Percentiles rank a stretch among this genome's conserved stretches.
These are phyloP conservation scores for Alloscopus bannaensis DNA, from an alignment of 2,888 invertebrate species.

Conservation along the genomic window DNA sequence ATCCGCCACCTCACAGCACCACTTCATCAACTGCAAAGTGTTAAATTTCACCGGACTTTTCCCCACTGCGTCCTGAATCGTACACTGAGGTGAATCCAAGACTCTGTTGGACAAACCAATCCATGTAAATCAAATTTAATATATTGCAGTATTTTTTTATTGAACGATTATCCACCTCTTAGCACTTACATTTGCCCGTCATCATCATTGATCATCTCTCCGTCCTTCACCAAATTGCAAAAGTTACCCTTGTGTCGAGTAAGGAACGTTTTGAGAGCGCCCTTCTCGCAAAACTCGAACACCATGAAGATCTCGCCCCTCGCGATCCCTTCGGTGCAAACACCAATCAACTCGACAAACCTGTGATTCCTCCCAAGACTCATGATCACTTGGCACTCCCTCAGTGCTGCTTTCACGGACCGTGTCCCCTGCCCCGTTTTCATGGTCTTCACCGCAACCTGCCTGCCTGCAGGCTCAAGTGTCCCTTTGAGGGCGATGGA, in stretches of 20 bases:
- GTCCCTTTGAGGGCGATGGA: constrained; percentile 26
- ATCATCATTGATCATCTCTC: constrained; percentile 10
- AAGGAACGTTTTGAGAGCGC: constrained; percentile 20
- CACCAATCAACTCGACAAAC: constrained; percentile 34
- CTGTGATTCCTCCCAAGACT: constrained; percentile 24
- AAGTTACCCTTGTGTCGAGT: constrained; percentile 25
- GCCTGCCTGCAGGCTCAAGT: constrained; percentile 14
- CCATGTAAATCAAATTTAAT: neutral
- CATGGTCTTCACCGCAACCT: constrained; percentile 32
- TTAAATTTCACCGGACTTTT: constrained; percentile 23
- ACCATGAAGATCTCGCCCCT: constrained; percentile 29
- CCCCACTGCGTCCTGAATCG: neutral
- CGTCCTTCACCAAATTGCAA: constrained; percentile 33
- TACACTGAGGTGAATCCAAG: neutral
- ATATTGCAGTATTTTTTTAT: neutral
- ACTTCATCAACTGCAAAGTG: constrained; percentile 41
- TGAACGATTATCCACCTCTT: neutral
- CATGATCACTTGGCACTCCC: constrained; percentile 25
- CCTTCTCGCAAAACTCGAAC: constrained; percentile 27
- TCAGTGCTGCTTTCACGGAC: constrained; percentile 15
- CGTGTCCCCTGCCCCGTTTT: constrained; percentile 29
- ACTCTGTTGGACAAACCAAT: neutral
- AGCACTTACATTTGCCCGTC: constrained; percentile 20
- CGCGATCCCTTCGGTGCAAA: constrained; percentile 35
- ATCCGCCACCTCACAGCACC: constrained; percentile 35